Conservation (phyloP, 2,113 vertebrate genomes). For the Galeopterus variegatus region DNA sequence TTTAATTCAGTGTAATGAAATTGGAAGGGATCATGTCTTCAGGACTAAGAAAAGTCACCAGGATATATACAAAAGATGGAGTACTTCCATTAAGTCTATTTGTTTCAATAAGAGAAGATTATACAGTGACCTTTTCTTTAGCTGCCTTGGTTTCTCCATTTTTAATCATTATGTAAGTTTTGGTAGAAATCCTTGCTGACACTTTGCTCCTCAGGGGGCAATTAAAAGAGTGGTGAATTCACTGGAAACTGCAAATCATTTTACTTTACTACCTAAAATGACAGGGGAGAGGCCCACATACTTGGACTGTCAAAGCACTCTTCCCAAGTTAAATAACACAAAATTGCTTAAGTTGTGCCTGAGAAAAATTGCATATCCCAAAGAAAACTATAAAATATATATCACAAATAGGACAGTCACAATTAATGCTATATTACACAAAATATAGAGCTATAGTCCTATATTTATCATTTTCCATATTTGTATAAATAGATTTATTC, state of each 20-base stretch:
- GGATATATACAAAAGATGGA: slow-evolving; percentile 87
- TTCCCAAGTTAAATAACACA: slow-evolving; percentile 52
- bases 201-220: slow-evolving; percentile 92
- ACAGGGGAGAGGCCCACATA: slow-evolving; percentile 70
- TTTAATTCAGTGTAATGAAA: slow-evolving; percentile 56
- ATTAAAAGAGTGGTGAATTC: slow-evolving; percentile 92
- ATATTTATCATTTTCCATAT: background rate
- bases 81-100: slow-evolving; percentile 92
- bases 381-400: slow-evolving; percentile 54
- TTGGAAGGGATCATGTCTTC: background rate
- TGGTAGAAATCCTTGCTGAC: slow-evolving; percentile 90
- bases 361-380: background rate
- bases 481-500: background rate
- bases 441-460: background rate
- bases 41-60: background rate
- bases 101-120: slow-evolving; percentile 94
- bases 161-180: slow-evolving; percentile 95
- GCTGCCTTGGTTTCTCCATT: slow-evolving; percentile 92
- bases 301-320: slow-evolving; percentile 72
- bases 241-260: slow-evolving; percentile 87
- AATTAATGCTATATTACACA: slow-evolving; percentile 63
- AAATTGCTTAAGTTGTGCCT: background rate
- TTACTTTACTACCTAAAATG: slow-evolving; percentile 83
- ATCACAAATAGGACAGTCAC: background rate
- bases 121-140: slow-evolving; percentile 94